These are phyloP conservation scores for Xestia xanthographa DNA, from an alignment of 2,888 invertebrate species.

Conservation along the genomic window DNA sequence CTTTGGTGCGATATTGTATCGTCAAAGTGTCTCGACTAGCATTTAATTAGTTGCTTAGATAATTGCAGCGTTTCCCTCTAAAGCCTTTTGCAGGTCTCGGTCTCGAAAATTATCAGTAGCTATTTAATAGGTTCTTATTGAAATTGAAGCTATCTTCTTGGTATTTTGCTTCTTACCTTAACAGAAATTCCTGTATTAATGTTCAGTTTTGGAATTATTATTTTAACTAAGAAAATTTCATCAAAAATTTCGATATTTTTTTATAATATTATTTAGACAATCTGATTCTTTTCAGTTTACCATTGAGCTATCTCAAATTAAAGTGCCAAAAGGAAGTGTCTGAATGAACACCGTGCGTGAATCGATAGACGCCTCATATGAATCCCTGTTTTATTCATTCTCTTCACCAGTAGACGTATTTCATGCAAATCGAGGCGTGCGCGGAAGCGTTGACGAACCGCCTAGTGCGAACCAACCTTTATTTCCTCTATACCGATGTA, in stretches of 20 bases:
- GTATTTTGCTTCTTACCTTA: background rate
- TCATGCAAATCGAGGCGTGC: constrained; percentile 49
- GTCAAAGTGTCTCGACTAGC: constrained; percentile 13
- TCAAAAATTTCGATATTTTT: no score
- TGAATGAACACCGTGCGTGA: constrained; percentile 17
- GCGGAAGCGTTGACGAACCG: constrained; percentile 26
- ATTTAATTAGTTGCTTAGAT: constrained; percentile 37
- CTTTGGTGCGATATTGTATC: constrained; percentile 31
- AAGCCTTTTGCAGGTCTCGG: constrained; percentile 5
- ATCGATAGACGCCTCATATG: constrained; percentile 42
- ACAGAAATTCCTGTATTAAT: background rate
- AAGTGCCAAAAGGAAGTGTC: constrained; percentile 2
- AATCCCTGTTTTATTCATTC: constrained; percentile 55
- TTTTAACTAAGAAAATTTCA: no score
- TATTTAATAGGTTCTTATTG: constrained; percentile 1
- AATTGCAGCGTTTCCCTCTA: constrained; percentile 28
- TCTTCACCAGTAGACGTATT: constrained; percentile 38
- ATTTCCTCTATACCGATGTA: constrained; percentile 50
- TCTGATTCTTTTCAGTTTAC: background rate
- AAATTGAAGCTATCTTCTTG: background rate
- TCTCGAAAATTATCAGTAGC: background rate
- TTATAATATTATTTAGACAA: background rate
- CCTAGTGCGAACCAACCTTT: constrained; percentile 28
- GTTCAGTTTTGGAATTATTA: background rate
- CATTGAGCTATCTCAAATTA: background rate